Evolutionary conservation across 2,797 vertebrate species (phyloP), one percentile per base, ranked within the genome.

Genomic region (Helarctos malayanus): DNA sequence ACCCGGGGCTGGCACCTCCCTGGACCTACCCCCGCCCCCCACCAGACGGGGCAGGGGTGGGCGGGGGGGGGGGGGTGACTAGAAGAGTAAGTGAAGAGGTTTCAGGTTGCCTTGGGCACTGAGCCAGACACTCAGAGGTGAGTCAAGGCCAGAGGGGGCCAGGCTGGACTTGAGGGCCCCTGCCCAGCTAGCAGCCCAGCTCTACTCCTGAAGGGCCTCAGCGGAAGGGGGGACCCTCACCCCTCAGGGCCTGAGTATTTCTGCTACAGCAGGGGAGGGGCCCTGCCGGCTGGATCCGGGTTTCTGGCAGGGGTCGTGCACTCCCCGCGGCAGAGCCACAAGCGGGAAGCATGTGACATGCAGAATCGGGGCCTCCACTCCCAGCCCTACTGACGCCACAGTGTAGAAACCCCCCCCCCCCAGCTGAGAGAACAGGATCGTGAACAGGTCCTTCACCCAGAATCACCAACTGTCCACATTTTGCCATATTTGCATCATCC

Each of bases 291-390:
- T 23, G 38, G 49, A 18, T 35, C 52, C 32, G 71, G 59, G 21
- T 41, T 82, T 56, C 7, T 14, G 13, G 38, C 47, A 87, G 27
- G 61, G 32, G 5, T 9, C 80, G 47, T 79, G 35, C 9, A 38
- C 49, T 38, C 14, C 68, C 52, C 19, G 6, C 4, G 10, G 45
- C 45, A 45, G n/a, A 69, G 52, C 2, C 4, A 2, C 0, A 0
- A 13, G 56, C 7, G 2, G 7, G 4, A 54, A 35, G 68, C 27
- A 0, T 19, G 38, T 18, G n/a, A 29, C 1, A 3, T 57, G n/a
- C 29, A 12, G 68, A 65, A 88, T 45, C 13, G 57, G 75, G n/a
- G 59, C 69, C n/a, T 35, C 71, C 27, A 16, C 21, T 18, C 61
- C 69, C 52, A 41, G 49, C 38, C 61, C 25, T 29, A 23, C 56